Evolutionary conservation across 1,140 invertebrate species (phyloP).

Genomic region (Apocrypta bakeri): DNA sequence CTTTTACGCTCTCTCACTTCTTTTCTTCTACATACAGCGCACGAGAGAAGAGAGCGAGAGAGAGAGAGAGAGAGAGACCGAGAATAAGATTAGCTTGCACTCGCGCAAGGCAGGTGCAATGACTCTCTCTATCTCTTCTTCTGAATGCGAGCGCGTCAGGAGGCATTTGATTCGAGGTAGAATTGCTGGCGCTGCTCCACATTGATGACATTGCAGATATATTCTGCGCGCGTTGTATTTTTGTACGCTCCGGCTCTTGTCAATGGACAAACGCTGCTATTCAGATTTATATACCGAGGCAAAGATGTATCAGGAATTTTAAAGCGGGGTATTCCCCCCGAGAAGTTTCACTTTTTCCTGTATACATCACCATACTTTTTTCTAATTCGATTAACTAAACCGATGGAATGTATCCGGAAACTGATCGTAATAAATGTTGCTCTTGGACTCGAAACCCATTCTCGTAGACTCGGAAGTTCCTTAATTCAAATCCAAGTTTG

Average conservation of each 20-base stretch:
- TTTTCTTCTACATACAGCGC: not conserved
- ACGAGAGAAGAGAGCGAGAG: conserved; percentile 4
- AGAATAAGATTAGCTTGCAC: conserved; percentile 8
- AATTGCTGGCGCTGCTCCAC: too few relatives aligned
- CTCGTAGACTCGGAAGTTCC: not conserved
- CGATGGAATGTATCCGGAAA: not conserved
- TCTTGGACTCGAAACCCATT: too few relatives aligned
- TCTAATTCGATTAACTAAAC: not conserved
- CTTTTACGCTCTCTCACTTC: not conserved
- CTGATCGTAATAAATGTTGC: too few relatives aligned
- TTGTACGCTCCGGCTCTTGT: not conserved
- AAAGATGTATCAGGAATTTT: not conserved
- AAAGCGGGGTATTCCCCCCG: not conserved
- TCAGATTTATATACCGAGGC: not conserved
- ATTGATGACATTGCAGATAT: too few relatives aligned
- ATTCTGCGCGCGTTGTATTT: not conserved
- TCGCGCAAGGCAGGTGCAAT: conserved; percentile 41
- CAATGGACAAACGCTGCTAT: conserved; percentile 11
- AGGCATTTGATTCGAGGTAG: not conserved
- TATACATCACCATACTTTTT: too few relatives aligned
- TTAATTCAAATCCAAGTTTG: not conserved
- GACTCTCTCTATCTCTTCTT: too few relatives aligned
- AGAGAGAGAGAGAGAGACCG: not conserved
- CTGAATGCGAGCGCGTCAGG: not conserved
- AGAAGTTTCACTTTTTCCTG: too few relatives aligned